Evolutionary conservation across 2,797 vertebrate genomes (phyloP).

Genomic region (Diglossa cyanea): DNA sequence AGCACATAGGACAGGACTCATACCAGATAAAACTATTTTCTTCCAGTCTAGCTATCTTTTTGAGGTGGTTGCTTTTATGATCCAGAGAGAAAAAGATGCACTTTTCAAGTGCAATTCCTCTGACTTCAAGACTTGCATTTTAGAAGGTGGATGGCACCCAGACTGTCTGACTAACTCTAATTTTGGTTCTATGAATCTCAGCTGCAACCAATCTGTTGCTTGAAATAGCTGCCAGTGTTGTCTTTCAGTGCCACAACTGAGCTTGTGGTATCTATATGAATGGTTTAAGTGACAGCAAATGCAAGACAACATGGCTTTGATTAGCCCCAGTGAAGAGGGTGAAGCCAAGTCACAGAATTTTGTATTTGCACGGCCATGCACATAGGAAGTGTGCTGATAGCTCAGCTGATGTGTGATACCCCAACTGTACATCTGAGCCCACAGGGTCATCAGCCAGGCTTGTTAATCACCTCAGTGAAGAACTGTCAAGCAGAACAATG

Average conservation of each 20-base stretch:
- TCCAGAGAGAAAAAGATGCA: neutral
- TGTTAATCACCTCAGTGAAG: constrained; percentile 52
- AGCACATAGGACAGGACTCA: neutral
- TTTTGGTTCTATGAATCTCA: neutral
- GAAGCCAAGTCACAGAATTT: constrained; percentile 16
- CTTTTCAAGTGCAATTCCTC: neutral
- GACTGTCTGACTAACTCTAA: neutral
- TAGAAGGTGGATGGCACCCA: neutral
- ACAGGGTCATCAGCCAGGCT: constrained; percentile 37
- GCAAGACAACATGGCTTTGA: constrained; percentile 8
- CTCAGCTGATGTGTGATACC: neutral
- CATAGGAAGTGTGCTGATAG: neutral
- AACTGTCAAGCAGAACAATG: constrained; percentile 31
- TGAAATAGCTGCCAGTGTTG: neutral
- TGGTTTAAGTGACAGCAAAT: constrained; percentile 9
- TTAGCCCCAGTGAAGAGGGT: neutral
- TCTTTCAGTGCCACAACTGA: neutral
- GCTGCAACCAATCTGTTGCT: neutral
- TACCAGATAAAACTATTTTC: neutral
- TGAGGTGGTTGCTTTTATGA: neutral
- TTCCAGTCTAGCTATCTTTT: neutral
- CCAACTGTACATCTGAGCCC: neutral
- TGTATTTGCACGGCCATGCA: neutral
- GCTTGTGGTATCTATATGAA: neutral
- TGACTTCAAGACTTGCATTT: neutral